Conservation (phyloP, 2,113 vertebrate genomes). For the Pithys albifrons region DNA sequence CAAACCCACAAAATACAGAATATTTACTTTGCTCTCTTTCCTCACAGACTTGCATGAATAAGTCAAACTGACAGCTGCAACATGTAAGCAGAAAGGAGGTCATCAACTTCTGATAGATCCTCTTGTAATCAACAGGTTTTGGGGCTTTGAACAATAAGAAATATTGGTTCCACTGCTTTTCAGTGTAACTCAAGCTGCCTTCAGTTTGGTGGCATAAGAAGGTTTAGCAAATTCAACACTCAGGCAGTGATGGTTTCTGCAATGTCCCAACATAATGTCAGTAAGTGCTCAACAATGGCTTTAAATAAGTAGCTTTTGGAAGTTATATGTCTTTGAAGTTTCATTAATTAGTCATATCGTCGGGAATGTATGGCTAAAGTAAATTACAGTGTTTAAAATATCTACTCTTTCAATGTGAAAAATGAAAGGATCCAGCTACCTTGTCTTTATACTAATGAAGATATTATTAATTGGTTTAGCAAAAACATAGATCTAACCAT, state of each 20-base stretch:
- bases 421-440: slow-evolving; percentile 86
- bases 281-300: slow-evolving; percentile 80
- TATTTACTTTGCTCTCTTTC: background rate
- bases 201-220: slow-evolving; percentile 57
- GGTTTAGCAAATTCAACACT: slow-evolving; percentile 71
- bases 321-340: slow-evolving; percentile 85
- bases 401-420: slow-evolving; percentile 86
- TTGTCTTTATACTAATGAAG: slow-evolving; percentile 89
- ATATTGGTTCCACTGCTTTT: slow-evolving; percentile 67
- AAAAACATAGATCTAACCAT: slow-evolving; percentile 89
- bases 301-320: slow-evolving; percentile 84
- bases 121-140: slow-evolving; percentile 70
- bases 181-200: slow-evolving; percentile 48
- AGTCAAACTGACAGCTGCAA: background rate
- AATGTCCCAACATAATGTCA: slow-evolving; percentile 76
- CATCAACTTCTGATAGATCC: slow-evolving; percentile 24
- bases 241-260: slow-evolving; percentile 59
- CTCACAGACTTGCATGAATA: background rate
- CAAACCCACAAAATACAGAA: background rate
- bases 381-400: slow-evolving; percentile 88
- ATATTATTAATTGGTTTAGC: slow-evolving; percentile 90
- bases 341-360: slow-evolving; percentile 85
- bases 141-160: background rate
- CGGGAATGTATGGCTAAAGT: slow-evolving; percentile 83
- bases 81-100: background rate